These are phyloP conservation scores for Periphyllus acericola DNA, from an alignment of 2,888 invertebrate genomes.

Conservation along the genomic window DNA sequence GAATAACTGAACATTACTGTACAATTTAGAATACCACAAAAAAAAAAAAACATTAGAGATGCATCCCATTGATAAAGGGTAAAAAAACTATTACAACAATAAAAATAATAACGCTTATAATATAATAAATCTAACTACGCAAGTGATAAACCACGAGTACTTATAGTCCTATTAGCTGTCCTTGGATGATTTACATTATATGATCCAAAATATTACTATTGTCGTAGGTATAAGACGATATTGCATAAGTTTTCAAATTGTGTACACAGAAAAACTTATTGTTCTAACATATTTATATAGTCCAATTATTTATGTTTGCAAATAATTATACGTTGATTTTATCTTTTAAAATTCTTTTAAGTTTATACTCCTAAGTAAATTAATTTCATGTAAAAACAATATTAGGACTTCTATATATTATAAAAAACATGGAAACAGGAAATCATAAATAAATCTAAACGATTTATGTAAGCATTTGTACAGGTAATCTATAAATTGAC, in stretches of 20 bases:
- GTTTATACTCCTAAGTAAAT: too few species aligned
- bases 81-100: slow-evolving; percentile 21
- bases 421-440: too few species aligned
- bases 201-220: not conserved
- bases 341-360: too few species aligned
- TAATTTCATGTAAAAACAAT: too few species aligned
- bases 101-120: not conserved
- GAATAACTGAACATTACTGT: slow-evolving; percentile 5
- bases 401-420: too few species aligned
- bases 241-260: not conserved
- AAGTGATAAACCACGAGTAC: not conserved
- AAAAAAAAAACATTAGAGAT: slow-evolving; percentile 1
- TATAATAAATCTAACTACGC: not conserved
- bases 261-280: too few species aligned
- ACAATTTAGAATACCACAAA: not conserved
- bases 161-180: not conserved
- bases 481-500: too few species aligned
- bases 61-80: not conserved
- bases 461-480: too few species aligned
- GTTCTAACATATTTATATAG: too few species aligned
- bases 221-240: not conserved
- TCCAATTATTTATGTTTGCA: too few species aligned
- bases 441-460: too few species aligned
- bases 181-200: not conserved
- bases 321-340: too few species aligned